Evolutionary conservation across 2,113 vertebrate genomes (phyloP).

Genomic region (Psophia crepitans): DNA sequence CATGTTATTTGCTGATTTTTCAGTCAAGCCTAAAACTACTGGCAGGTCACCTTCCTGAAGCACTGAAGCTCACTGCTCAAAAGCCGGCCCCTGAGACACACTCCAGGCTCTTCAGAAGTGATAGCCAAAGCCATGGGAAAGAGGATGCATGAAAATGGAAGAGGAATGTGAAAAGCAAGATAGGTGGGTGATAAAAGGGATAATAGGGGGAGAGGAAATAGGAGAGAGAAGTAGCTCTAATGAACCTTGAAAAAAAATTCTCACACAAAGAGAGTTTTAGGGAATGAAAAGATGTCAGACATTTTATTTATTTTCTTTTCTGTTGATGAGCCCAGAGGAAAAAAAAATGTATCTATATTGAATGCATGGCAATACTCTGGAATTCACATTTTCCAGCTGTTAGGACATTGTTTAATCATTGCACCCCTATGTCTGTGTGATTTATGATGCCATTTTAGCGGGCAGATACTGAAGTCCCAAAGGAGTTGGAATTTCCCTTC

Average conservation of each 20-base stretch:
- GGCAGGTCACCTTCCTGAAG: slow-evolving; percentile 6
- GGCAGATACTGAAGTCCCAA: neutral
- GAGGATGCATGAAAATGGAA: slow-evolving; percentile 21
- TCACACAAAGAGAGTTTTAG: neutral
- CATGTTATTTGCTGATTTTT: neutral
- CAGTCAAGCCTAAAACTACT: neutral
- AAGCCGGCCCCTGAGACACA: neutral
- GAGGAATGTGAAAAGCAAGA: neutral
- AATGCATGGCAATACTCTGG: neutral
- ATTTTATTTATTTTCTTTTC: too few relatives aligned
- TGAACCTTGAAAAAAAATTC: neutral
- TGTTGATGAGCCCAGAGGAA: neutral
- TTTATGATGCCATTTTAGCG: neutral
- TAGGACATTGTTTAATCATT: neutral
- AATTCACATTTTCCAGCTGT: neutral
- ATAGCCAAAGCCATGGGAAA: slow-evolving; percentile 15
- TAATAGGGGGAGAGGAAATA: neutral
- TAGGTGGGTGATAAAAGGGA: slow-evolving; percentile 20
- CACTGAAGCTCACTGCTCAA: neutral
- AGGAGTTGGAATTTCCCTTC: neutral
- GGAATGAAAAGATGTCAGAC: neutral
- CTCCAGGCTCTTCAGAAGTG: slow-evolving; percentile 14
- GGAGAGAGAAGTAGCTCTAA: neutral
- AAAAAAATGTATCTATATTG: neutral
- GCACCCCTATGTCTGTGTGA: neutral